Conservation (phyloP, 35 echinoderm and acorn worm genomes). For the Lytechinus variegatus region DNA sequence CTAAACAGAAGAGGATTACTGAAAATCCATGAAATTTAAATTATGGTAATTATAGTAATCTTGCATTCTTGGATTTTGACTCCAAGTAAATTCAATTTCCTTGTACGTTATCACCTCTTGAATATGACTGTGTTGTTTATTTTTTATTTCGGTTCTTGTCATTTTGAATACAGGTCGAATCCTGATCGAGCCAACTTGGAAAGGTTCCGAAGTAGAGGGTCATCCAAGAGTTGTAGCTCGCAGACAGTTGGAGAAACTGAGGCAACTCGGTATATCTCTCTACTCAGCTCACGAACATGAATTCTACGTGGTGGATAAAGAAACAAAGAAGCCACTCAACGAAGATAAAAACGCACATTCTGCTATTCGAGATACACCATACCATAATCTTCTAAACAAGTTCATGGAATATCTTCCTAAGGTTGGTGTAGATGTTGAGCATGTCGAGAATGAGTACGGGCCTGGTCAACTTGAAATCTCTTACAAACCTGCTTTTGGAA, state of each 20-base stretch:
- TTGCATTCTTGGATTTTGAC: no score
- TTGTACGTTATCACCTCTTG: no score
- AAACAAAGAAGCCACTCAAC: not conserved
- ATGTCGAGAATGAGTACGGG: conserved; percentile 39
- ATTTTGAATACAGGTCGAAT: conserved; percentile 46
- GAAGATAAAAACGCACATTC: not conserved
- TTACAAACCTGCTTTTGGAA: conserved; percentile 62
- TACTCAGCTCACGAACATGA: conserved; percentile 52
- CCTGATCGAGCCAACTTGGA: conserved; percentile 47
- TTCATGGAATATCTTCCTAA: conserved; percentile 12
- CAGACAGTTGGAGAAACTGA: conserved; percentile 36
- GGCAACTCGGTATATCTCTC: conserved; percentile 42
- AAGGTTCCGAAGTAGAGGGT: conserved; percentile 7
- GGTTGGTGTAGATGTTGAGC: conserved; percentile 55
- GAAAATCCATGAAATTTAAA: no score
- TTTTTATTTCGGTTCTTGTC: no score
- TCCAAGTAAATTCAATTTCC: no score
- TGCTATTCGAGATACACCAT: not conserved
- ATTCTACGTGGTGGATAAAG: conserved; percentile 49
- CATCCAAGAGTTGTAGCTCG: conserved; percentile 45
- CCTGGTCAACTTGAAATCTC: conserved; percentile 63
- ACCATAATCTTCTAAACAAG: not conserved
- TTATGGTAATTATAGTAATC: no score
- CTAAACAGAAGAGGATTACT: no score
- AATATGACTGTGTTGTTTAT: no score